Base-by-base conservation (phyloP, 2,888 invertebrate species). In the Drosophila neotestacea region DNA sequence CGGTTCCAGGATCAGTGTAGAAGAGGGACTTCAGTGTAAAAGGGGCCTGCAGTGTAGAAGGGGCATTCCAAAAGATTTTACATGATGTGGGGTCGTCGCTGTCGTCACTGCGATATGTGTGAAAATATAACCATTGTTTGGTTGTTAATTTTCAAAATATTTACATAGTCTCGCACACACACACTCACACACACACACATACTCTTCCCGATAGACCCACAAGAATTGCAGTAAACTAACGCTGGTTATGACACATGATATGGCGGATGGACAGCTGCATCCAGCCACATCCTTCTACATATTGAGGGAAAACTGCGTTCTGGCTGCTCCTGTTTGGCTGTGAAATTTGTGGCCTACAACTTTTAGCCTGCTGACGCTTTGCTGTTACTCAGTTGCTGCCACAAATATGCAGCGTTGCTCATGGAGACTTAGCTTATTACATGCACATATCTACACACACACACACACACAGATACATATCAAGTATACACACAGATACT, bases 101-200 rank as follows among this genome's bases (percentile, higher is more conserved):
- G 22, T 42, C 41, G 56, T 36, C 48, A 74, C 61, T 50, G 64
- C 61, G 70, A 55, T 73, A 79, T 73, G 79, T 81, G 79, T 79
- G 82, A 81, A 79, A 81, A 81, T 81, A 83, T 78, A 82, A 81
- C 79, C 82, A 78, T 81, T 81, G 79, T 79, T 79, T 70, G 79
- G 82, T 70, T 79, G 81, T 77, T 79, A 81, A 79, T 81, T 79
- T 81, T 79, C 74, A 50, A 79, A 79, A 81, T 79, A 79, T 81
- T 79, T 79, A 66, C 42, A 22, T 22, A 22, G 42, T 42, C 42
- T 22, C 10, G 5, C 42, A 11, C 6, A 2, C 10, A 22, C 22
- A 22, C 9, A 9, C 4, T 4, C 64, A 61, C 56, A 22, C 52
- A n/a, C 51, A 11, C 22, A 42, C 38, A 50, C 13, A 38, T 32